These are phyloP conservation scores for Hypomecis punctinalis DNA, from an alignment of 2,888 invertebrate species.

Conservation along the genomic window DNA sequence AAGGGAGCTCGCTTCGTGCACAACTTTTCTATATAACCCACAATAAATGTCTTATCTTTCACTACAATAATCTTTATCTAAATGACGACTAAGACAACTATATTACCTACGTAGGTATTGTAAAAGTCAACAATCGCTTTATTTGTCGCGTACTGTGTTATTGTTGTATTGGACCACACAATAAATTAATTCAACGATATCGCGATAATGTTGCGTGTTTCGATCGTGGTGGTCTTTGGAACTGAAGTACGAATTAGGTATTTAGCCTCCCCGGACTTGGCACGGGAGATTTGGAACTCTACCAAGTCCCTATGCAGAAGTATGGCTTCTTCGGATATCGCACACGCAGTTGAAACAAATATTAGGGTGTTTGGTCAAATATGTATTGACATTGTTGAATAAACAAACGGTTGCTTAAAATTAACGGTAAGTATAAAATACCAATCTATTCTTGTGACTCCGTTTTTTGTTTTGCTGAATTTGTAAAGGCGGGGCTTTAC, in stretches of 20 bases:
- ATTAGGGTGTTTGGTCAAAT: constrained; percentile 14
- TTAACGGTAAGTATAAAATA: neutral
- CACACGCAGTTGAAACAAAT: constrained; percentile 1
- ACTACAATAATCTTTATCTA: constrained; percentile 75
- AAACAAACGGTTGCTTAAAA: constrained; percentile 3
- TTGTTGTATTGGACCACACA: constrained; percentile 49
- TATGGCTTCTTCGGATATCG: neutral
- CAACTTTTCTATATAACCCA: constrained; percentile 68
- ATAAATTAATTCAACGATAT: constrained; percentile 69
- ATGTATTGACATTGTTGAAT: constrained; percentile 32
- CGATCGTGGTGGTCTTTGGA: constrained; percentile 54
- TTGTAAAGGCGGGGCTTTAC: too few species aligned
- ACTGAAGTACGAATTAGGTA: constrained; percentile 62
- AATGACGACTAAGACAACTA: constrained; percentile 61
- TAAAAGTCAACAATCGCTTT: constrained; percentile 64
- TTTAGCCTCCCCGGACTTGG: constrained; percentile 60
- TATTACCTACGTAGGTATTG: constrained; percentile 49
- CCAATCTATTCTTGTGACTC: too few species aligned
- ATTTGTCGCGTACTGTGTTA: constrained; percentile 44
- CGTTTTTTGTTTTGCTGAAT: too few species aligned
- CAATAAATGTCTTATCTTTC: constrained; percentile 76
- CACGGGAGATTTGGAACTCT: constrained; percentile 66
- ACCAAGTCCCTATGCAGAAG: constrained; percentile 56
- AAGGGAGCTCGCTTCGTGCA: constrained; percentile 52
- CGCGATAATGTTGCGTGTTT: constrained; percentile 55